Evolutionary conservation across 2,888 invertebrate species (phyloP), one percentile per base, ranked within the genome.

Genomic region (Ophraella communa): DNA sequence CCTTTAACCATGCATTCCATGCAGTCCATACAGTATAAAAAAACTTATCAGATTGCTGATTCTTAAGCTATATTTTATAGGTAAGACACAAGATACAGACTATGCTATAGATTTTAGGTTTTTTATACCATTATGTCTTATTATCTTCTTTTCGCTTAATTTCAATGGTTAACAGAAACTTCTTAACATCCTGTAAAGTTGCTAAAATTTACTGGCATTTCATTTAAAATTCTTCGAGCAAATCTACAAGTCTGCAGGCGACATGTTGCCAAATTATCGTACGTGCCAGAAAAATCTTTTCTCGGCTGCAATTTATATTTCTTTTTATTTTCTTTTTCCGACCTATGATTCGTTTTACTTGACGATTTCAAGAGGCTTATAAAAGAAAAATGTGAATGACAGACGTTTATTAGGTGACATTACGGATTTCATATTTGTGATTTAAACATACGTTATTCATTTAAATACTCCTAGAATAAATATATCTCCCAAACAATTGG

Each of bases 201-300:
- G 51, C 55, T 57, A 45, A 56, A 62, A 62, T 62, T 62, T 49
- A 64, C 54, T 64, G 57, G 60, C 63, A 60, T 42, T 53, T 53
- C 44, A 44, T 60, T 60, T 52, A 60, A 52, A 60, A 60, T 60
- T 60, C 60, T 30, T 44, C 21, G 7, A 21, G 60, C 60, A 53
- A 60, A 17, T 57, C 33, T 47, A 30, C 42, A 44, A 52, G 65
- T 49, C 67, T 67, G 69, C 64, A 53, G 45, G 52, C 59, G 67
- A 67, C 67, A 67, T 69, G 55, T 62, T 63, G 67, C 67, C 65
- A 69, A 69, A 69, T 69, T 67, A 67, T 65, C 35, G 63, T 65
- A 67, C 66, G 69, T 69, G 66, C 58, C 63, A 53, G 59, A 57
- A 39, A 62, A 61, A 61, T 65, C 57, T 61, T 53, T 57, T 52